These are phyloP conservation scores for Thunnus maccoyii DNA, from an alignment of 2,113 vertebrate species.

Conservation along the genomic window DNA sequence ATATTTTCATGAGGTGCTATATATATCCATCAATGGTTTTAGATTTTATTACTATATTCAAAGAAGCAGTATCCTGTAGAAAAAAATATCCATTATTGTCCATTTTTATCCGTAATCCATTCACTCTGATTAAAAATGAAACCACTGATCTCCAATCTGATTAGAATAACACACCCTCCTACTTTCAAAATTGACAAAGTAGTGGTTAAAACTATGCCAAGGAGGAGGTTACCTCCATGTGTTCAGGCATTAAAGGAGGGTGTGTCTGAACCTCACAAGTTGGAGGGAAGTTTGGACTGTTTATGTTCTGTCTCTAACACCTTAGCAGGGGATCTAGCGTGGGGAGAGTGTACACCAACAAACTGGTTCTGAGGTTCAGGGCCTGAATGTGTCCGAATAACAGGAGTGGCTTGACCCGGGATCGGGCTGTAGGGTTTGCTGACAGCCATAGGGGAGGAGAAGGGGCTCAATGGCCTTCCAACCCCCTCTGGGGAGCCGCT, in stretches of 20 bases:
- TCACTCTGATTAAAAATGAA: slow-evolving; percentile 69
- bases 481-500: slow-evolving; percentile 83
- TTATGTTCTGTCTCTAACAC: slow-evolving; percentile 85
- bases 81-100: slow-evolving; percentile 60
- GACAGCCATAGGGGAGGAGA: slow-evolving; percentile 81
- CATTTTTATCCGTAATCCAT: slow-evolving; percentile 46
- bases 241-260: slow-evolving; percentile 72
- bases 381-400: slow-evolving; percentile 90
- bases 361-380: slow-evolving; percentile 83
- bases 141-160: slow-evolving; percentile 53
- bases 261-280: slow-evolving; percentile 89
- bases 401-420: slow-evolving; percentile 86
- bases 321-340: slow-evolving; percentile 71
- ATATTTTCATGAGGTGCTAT: slow-evolving; percentile 68
- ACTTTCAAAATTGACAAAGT: slow-evolving; percentile 41
- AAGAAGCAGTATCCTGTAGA: slow-evolving; percentile 64
- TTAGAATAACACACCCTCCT: slow-evolving; percentile 75
- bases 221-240: slow-evolving; percentile 10
- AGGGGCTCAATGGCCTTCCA: slow-evolving; percentile 71
- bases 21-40: slow-evolving; percentile 59
- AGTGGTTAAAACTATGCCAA: slow-evolving; percentile 51
- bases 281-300: slow-evolving; percentile 93
- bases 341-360: slow-evolving; percentile 43
- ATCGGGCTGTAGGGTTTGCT: slow-evolving; percentile 87
- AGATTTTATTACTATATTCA: slow-evolving; percentile 62